Evolutionary conservation across 1,140 invertebrate genomes (phyloP), one percentile per base, ranked within the genome.

Genomic region (Lepidostoma basale): DNA sequence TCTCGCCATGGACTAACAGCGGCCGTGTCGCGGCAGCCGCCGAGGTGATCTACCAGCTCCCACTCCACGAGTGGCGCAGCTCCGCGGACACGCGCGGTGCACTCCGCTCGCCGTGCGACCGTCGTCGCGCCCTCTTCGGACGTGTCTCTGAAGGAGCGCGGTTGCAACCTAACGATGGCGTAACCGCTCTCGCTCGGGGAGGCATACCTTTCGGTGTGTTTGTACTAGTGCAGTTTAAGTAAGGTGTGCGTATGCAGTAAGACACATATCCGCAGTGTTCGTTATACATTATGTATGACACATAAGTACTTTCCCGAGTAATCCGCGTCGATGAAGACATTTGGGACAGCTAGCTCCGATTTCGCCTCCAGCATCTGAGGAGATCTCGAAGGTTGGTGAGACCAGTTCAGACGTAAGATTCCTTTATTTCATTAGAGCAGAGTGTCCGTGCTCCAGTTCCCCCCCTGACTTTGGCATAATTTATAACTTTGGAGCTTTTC

Each of bases 1-100:
- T 18, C 18, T 47, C 45, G 25, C 45, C 8, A 49, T 49, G 45
- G 45, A 49, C 45, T 49, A 49, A 22, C 45, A 5, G 45, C 45
- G n/a, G n/a, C 45, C 22, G 45, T 47, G 20, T 22, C 12, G 12
- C 14, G 12, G 14, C 18, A n/a, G 22, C 45, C 45, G n/a, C 20
- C 45, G 45, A 49, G 45, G 45, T 49, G 25, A 49, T 23, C 45
- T 22, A 22, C 23, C 45, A 22, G 20, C 45, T 49, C 45, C 10
- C 25, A 49, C 20, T 5, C 23, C 14, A 20, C 33, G n/a, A n/a
- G n/a, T n/a, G n/a, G n/a, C n/a, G n/a, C n/a, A n/a, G n/a, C n/a
- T n/a, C n/a, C n/a, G n/a, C n/a, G n/a, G n/a, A n/a, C n/a, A n/a
- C n/a, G n/a, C n/a, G n/a, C n/a, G n/a, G n/a, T n/a, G 1, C 33